Evolutionary conservation across 2,797 vertebrate genomes (phyloP), one percentile per base, ranked within the genome.

Genomic region (Rachycentron canadum): DNA sequence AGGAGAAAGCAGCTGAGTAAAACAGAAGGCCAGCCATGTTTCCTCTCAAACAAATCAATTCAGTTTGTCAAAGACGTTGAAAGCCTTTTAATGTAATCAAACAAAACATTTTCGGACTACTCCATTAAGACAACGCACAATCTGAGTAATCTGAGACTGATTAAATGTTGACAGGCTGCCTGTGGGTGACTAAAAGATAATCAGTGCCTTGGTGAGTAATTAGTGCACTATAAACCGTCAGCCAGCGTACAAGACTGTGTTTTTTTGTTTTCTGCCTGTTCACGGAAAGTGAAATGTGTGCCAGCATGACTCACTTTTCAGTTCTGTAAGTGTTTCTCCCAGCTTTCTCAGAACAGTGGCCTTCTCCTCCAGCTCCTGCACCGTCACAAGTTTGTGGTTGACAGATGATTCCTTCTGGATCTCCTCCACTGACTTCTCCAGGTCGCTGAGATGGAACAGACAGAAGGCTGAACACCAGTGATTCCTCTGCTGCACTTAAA

Each of bases 341-440:
- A 99, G 95, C 83, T 97, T 97, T 86, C 97, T 96, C 68, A 99
- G 94, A 88, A 97, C 93, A 17, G 95, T 82, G 0, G 96, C 95
- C 92, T 99, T 99, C 93, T 99, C 98, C 92, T 99, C 98, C 94
- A 99, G 95, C 92, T 99, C 98, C 60, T 97, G 97, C 73, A 94
- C 95, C 0, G 96, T 95, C 89, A 98, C 95, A 86, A 97, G 95
- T 81, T 96, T 96, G 91, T 97, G 97, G 92, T 93, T 97, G 91
- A 97, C 96, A 11, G 96, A 95, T 52, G 96, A 91, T 58, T 98
- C 97, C 90, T 96, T 97, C 93, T 99, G 98, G 91, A 99, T 97
- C 92, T 97, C 97, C 73, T 99, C 97, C 95, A 99, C 97, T 0
- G 97, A 97, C 83, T 97, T 98, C 93, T 99, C 97, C 92, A 99